A percentile compares a stretch with the other conserved stretches of the same genome.
Conservation (phyloP, 2,797 vertebrate species). For the Acanthurus leucopareius region DNA sequence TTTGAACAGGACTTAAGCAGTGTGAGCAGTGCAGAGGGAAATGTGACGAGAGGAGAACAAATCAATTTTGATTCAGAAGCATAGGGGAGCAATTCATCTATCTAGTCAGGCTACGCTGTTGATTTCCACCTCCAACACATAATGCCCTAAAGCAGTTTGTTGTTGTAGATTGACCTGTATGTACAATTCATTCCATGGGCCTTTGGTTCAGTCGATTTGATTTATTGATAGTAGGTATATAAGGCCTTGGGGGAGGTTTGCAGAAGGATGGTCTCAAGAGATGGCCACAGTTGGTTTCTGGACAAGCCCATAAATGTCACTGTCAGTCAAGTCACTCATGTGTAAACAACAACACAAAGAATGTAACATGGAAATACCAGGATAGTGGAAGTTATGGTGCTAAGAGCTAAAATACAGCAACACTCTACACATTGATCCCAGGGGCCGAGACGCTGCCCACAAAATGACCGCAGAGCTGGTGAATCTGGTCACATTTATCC, state of each 20-base stretch:
- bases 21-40: constrained; percentile 10
- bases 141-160: constrained; percentile 30
- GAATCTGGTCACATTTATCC: constrained; percentile 16
- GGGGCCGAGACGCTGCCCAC: constrained; percentile 13
- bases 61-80: constrained; percentile 1
- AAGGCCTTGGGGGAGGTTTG: constrained; percentile 11
- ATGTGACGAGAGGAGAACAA: constrained; percentile 9
- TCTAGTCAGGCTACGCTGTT: constrained; percentile 9
- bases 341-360: constrained; percentile 60
- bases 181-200: constrained; percentile 34
- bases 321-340: constrained; percentile 74
- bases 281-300: constrained; percentile 35
- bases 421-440: constrained; percentile 29
- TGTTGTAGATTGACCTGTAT: constrained; percentile 37
- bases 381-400: constrained; percentile 37
- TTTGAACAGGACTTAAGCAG: constrained; percentile 10
- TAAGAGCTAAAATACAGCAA: constrained; percentile 45
- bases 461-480: not conserved
- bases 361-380: constrained; percentile 37
- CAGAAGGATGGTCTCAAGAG: constrained; percentile 48
- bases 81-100: not conserved
- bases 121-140: constrained; percentile 19
- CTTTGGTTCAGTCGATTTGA: constrained; percentile 57
- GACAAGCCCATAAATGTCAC: constrained; percentile 77
- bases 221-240: constrained; percentile 59